These are phyloP conservation scores for Leuciscus waleckii DNA, from an alignment of 2,797 vertebrate species.

Conservation along the genomic window DNA sequence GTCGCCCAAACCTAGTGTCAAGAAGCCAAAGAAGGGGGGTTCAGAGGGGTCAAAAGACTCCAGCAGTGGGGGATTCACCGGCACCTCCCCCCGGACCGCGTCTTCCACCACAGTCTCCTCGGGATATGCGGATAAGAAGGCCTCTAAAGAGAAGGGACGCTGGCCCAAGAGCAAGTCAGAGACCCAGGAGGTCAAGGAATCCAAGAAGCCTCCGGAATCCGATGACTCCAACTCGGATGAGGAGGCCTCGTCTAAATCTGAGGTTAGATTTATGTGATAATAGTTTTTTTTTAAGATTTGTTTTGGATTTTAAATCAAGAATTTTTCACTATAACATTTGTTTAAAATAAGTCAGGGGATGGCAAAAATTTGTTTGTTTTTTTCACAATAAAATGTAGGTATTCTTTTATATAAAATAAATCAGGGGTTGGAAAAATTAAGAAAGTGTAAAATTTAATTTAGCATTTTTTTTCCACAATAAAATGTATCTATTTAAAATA, in stretches of 20 bases:
- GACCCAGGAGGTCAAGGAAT: constrained; percentile 85
- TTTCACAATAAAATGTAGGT: too few species aligned
- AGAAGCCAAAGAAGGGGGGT: constrained; percentile 94
- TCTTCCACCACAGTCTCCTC: constrained; percentile 72
- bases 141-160: constrained; percentile 89
- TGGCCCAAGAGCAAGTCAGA: constrained; percentile 87
- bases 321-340: background rate
- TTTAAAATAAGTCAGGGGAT: background rate
- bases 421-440: background rate
- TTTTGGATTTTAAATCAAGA: background rate
- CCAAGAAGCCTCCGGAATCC: constrained; percentile 87
- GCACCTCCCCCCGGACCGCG: constrained; percentile 85
- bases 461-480: background rate
- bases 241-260: constrained; percentile 94
- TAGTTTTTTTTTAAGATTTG: background rate
- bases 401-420: background rate
- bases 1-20: constrained; percentile 92
- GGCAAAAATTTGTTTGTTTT: rapidly evolving
- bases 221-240: constrained; percentile 97
- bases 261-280: constrained; percentile 77
- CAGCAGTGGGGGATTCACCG: constrained; percentile 70
- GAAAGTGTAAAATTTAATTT: background rate
- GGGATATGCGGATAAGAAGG: constrained; percentile 87
- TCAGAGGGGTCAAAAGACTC: constrained; percentile 86
- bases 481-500: background rate